Base-by-base conservation (phyloP, 2,797 vertebrate species). In the Ctenochaetus hawaiiensis region DNA sequence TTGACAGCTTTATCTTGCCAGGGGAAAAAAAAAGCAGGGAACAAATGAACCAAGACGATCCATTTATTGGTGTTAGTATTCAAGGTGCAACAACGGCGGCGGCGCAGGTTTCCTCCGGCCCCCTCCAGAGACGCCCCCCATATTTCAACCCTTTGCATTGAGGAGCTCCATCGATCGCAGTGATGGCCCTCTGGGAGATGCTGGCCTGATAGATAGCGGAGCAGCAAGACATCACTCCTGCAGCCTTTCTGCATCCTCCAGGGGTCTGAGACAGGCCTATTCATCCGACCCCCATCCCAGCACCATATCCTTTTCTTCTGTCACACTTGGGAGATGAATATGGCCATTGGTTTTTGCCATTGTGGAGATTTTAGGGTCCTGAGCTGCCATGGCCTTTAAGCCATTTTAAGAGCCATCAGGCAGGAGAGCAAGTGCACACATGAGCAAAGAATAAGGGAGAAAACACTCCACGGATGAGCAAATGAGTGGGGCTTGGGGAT, bases 111-210 rank as follows among this genome's bases (percentile, higher is more conserved):
- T 64, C 64, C 37, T 80, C 26, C 60, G 69, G 64, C 8, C 41
- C 45, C 34, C 17, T 23, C 2, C 26, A 5, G 53, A 53, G 82
- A 39, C 66, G 56, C 69, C 39, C 37, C 63, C 78, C 72, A 87
- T 89, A 77, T 87, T 82, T 91, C 80, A 86, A 57, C 53, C 58
- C 26, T 30, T 64, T 62, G 65, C 70, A 82, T 71, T 12, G 23
- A 82, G 72, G 80, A 82, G 67, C n/a, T 11, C 58, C 72, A 90
- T 91, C 43, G 78, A 91, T 91, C 84, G 74, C 57, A 39, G 57
- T 20, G 61, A 87, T 23, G 72, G 47, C 62, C 78, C 84, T 65
- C 72, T 4, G 44, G 73, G 84, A 86, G 76, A 77, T 64, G 67
- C 80, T 72, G 65, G 59, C 48, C 75, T 90, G 84, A 86, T 72